Base-by-base conservation (phyloP, 2,888 invertebrate genomes). In the Nemotelus nigrinus region DNA sequence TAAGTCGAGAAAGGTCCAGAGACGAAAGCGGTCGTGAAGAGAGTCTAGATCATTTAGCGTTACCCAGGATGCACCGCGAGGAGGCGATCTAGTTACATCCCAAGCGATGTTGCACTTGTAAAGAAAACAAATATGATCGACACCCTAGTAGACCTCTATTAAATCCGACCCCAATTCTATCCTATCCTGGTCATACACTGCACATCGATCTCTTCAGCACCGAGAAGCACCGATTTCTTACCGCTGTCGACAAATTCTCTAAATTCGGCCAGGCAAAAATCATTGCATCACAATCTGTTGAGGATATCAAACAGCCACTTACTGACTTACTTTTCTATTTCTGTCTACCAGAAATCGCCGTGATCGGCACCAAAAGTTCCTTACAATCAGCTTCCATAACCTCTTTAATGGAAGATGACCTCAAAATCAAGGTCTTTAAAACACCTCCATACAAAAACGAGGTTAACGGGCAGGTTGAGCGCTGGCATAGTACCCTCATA, bases 281-380 rank as follows among this genome's bases (percentile, higher is more conserved):
- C 2, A 76, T 79, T 10, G 50, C 71, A 55, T 79, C 77, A 3
- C 43, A 75, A 68, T 10, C 77, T 45, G 53, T 77, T 2, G 53
- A 77, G 65, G 71, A 80, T 57, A 71, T 79, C 7, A 78, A 74
- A 77, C 44, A 65, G 64, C 78, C 78, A 3, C 44, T 81, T 44
- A 60, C 78, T 58, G 74, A 80, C 10, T 71, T 81, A 2, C 77
- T 80, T 1, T 79, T 77, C 43, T 70, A 53, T 10, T 81, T 78
- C 45, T 57, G 80, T 43, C 71, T 80, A 25, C 80, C 80, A 7
- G 77, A 79, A 76, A 58, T 45, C 45, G 53, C 80, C 25, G 79
- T 80, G 2, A 78, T 80, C 8, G 80, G 80, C 57, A 80, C 80
- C 44, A 78, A 80, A 58, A 78, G 74, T 58, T 76, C 79, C 1